These are phyloP conservation scores for Drosophila eugracilis DNA, from an alignment of 1,140 invertebrate genomes.

Conservation along the genomic window DNA sequence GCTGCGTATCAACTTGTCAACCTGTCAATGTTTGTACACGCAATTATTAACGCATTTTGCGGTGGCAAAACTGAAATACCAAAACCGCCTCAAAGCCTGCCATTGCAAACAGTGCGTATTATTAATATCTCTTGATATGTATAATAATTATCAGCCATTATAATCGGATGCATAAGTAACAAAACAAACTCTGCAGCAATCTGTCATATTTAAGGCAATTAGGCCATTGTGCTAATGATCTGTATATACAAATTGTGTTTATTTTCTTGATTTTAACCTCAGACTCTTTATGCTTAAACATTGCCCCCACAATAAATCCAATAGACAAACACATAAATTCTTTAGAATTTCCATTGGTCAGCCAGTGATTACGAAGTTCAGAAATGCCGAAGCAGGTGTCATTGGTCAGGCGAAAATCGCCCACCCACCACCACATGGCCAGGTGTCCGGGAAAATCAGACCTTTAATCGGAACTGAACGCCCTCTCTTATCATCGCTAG, in stretches of 20 bases:
- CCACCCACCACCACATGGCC: constrained; percentile 22
- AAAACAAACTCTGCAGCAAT: background rate
- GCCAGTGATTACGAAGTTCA: constrained; percentile 51
- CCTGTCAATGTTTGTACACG: constrained; percentile 22
- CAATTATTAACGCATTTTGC: constrained; percentile 21
- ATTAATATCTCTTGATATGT: background rate
- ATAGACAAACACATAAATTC: constrained; percentile 47
- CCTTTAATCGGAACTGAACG: constrained; percentile 63
- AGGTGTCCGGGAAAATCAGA: constrained; percentile 23
- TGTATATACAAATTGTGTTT: background rate
- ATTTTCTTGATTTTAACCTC: constrained; percentile 2
- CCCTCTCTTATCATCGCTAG: constrained; percentile 57
- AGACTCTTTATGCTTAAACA: constrained; percentile 25
- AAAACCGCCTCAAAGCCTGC: background rate
- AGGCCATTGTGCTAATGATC: background rate
- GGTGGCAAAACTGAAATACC: constrained; percentile 8
- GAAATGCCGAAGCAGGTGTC: constrained; percentile 51
- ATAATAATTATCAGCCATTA: constrained; percentile 11
- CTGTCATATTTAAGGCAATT: constrained; percentile 7
- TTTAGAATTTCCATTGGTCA: constrained; percentile 64
- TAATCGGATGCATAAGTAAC: constrained; percentile 13
- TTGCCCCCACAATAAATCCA: constrained; percentile 8
- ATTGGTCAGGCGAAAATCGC: constrained; percentile 36
- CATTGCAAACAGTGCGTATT: constrained; percentile 4
- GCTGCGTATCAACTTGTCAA: constrained; percentile 25